A percentile compares a stretch with the other conserved stretches of the same genome.
phyloP scores from a whole-genome alignment of 2,113 vertebrate species.

The Scomber japonicus region DNA sequence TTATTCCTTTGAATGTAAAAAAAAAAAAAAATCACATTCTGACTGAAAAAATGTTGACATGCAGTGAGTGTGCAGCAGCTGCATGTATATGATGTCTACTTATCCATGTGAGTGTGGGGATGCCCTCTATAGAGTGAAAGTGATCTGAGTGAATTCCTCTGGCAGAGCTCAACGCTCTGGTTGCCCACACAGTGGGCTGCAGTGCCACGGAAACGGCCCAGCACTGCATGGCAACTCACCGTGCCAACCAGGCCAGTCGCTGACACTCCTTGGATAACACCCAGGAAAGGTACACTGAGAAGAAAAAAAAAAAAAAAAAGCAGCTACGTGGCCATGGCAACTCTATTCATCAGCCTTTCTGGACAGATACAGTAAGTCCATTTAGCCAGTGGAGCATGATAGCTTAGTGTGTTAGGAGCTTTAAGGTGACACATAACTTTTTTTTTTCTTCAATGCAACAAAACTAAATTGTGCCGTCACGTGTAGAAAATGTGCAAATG shows the following conservation, averaged over 20 bases:
- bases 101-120: constrained; percentile 40
- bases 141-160: constrained; percentile 74
- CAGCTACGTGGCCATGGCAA: constrained; percentile 65
- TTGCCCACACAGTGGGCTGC: constrained; percentile 55
- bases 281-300: constrained; percentile 70
- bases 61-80: background rate
- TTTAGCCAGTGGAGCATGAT: background rate
- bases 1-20: constrained; percentile 6
- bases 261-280: constrained; percentile 69
- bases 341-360: constrained; percentile 39
- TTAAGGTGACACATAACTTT: background rate
- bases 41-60: background rate
- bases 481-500: background rate
- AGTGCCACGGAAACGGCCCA: constrained; percentile 60
- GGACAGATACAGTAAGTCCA: constrained; percentile 7
- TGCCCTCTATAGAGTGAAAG: constrained; percentile 67
- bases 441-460: background rate
- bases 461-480: background rate
- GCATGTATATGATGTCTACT: background rate
- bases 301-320: constrained; percentile 4
- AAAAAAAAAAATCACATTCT: background rate
- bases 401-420: background rate
- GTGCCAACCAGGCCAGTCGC: constrained; percentile 76
- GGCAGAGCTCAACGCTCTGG: constrained; percentile 61
- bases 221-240: constrained; percentile 40